Conservation (phyloP, 1,140 invertebrate genomes). For the Bicyclus anynana region DNA sequence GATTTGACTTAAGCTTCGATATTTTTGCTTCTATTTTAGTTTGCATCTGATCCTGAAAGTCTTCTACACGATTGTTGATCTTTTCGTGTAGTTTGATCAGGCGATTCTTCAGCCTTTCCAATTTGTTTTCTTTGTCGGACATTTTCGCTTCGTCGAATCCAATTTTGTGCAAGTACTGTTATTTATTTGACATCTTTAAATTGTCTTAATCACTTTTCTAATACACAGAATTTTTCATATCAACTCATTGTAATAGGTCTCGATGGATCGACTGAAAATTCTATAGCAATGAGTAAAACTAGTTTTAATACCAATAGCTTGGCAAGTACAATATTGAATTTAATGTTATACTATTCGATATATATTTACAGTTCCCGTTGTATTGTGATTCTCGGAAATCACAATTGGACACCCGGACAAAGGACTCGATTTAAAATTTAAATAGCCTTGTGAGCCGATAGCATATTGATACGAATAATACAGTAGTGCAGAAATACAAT, state of each 20-base stretch:
- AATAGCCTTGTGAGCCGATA: background rate
- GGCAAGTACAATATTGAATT: no score
- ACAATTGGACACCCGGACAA: background rate
- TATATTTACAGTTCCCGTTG: background rate
- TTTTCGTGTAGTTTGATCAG: constrained; percentile 64
- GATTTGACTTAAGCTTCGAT: constrained; percentile 58
- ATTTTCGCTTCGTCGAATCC: constrained; percentile 21
- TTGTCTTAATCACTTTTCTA: no score
- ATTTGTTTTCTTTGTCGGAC: constrained; percentile 58
- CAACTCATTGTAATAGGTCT: no score
- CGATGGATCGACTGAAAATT: no score
- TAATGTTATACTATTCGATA: background rate
- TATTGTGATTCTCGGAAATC: background rate
- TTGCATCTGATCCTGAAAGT: constrained; percentile 68
- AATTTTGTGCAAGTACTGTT: background rate
- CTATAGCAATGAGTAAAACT: no score
- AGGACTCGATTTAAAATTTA: background rate
- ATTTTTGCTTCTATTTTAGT: constrained; percentile 62
- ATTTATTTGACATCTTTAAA: no score
- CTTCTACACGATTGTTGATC: constrained; percentile 67
- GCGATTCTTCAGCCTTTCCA: constrained; percentile 60
- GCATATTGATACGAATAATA: background rate
- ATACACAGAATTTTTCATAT: no score
- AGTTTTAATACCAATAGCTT: no score
- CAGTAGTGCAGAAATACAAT: no score